phyloP scores from a whole-genome alignment of 2,113 vertebrate species.

The Carassius carassius region DNA sequence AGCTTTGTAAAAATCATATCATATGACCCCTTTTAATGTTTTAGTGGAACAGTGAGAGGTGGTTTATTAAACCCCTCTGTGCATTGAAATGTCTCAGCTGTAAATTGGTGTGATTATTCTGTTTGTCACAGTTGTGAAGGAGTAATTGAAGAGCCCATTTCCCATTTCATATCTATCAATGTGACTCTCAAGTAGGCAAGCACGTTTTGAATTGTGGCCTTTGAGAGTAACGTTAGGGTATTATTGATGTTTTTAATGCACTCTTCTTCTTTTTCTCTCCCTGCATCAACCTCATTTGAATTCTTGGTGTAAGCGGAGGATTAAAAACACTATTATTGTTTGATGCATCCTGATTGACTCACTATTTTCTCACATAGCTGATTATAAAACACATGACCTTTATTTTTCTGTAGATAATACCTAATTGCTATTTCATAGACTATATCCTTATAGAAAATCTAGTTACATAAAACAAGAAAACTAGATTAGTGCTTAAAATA shows the following conservation, averaged over 20 bases:
- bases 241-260: conserved; percentile 4
- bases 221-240: conserved; percentile 27
- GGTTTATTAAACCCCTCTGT: conserved; percentile 2
- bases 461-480: not conserved
- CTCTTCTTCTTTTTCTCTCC: not conserved
- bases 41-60: not conserved
- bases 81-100: conserved; percentile 5
- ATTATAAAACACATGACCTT: not conserved
- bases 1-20: no score
- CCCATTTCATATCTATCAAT: conserved; percentile 10
- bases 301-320: not conserved
- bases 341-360: not conserved
- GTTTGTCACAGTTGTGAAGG: conserved; percentile 16
- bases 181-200: not conserved
- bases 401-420: not conserved
- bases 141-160: conserved; percentile 27
- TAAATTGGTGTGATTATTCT: conserved; percentile 21
- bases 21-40: not conserved
- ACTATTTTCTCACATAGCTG: not conserved
- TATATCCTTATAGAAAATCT: not conserved
- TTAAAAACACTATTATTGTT: not conserved
- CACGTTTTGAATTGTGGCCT: conserved; percentile 3
- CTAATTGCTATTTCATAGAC: not conserved
- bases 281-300: not conserved
- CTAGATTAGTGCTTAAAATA: conserved; percentile 10